A percentile compares a stretch with the other conserved stretches of the same genome.
Conservation (phyloP, 2,888 invertebrate species). For the Agriopis aurantiaria region DNA sequence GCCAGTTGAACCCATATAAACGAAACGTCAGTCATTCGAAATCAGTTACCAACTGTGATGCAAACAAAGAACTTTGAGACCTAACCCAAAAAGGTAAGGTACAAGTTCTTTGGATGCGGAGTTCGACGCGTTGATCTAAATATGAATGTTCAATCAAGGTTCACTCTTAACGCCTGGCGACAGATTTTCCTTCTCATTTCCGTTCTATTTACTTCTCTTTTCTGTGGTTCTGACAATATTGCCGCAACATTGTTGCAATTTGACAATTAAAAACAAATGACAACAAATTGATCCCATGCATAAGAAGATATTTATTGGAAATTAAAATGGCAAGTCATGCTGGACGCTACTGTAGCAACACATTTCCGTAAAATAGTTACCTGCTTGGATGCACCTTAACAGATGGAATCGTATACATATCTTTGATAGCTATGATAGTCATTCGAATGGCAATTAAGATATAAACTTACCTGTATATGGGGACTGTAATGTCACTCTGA, state of each 20-base stretch:
- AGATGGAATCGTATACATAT: background rate
- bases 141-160: no score
- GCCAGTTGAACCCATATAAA: no score
- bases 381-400: background rate
- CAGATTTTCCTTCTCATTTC: no score
- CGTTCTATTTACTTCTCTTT: no score
- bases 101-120: no score
- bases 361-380: background rate
- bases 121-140: no score
- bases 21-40: background rate
- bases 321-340: background rate
- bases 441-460: conserved; percentile 6
- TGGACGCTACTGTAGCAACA: background rate
- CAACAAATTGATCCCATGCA: background rate
- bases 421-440: background rate
- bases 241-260: background rate
- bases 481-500: no score
- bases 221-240: background rate
- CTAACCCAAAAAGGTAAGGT: no score
- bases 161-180: no score
- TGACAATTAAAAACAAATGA: background rate
- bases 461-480: conserved; percentile 4
- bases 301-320: background rate
- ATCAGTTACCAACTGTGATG: no score
- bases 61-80: no score